Percentiles rank a stretch among this genome's conserved stretches.
Evolutionary conservation across 2,888 invertebrate genomes (phyloP).

Genomic region (Dryococelus australis): DNA sequence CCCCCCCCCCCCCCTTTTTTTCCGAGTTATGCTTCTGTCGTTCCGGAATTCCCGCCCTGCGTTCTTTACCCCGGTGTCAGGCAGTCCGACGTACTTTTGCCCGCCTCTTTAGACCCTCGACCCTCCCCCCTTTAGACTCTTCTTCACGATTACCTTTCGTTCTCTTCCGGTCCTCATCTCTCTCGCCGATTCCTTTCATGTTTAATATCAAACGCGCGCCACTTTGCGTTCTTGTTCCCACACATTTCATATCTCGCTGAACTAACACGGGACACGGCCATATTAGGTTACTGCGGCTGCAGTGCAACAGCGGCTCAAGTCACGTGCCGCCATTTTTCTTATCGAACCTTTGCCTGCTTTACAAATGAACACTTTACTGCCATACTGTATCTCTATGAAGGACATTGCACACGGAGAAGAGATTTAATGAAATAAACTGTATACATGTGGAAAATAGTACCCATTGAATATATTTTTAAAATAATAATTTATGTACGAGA

Average conservation of each 20-base stretch:
- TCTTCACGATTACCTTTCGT: neutral
- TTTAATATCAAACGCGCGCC: slow-evolving; percentile 10
- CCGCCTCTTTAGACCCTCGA: neutral
- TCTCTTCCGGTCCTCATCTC: neutral
- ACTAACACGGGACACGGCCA: slow-evolving; percentile 16
- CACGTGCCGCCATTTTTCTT: neutral
- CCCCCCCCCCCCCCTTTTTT: neutral
- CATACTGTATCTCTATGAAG: too few relatives aligned
- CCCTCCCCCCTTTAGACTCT: neutral
- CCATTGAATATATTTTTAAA: too few relatives aligned
- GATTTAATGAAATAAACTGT: too few relatives aligned
- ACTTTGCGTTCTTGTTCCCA: neutral
- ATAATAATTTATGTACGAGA: too few relatives aligned
- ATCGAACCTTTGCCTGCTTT: too few relatives aligned
- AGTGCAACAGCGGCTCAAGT: neutral
- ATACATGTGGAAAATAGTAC: too few relatives aligned
- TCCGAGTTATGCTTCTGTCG: neutral
- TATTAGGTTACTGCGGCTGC: neutral
- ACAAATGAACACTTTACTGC: too few relatives aligned
- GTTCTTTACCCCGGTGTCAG: slow-evolving; percentile 5
- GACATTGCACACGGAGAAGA: too few relatives aligned
- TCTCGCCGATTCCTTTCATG: neutral
- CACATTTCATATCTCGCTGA: slow-evolving; percentile 16
- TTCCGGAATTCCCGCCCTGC: slow-evolving; percentile 10
- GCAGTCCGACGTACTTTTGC: neutral